These are phyloP conservation scores for Pomacea canaliculata DNA, from an alignment of 2,888 invertebrate species.

Conservation along the genomic window DNA sequence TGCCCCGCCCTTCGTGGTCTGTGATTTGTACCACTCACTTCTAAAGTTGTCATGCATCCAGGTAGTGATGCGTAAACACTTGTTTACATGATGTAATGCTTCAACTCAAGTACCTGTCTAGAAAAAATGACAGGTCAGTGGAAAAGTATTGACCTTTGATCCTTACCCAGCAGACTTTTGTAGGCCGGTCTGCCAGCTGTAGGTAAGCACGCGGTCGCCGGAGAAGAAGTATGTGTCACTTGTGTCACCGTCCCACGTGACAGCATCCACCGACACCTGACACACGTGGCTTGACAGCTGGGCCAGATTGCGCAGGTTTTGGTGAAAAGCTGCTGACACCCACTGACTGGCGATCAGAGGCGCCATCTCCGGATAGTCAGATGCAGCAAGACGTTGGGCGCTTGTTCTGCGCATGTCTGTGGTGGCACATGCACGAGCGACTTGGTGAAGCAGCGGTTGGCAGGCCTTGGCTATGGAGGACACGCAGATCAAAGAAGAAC, in stretches of 20 bases:
- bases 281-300: not conserved
- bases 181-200: conserved; percentile 6
- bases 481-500: conserved; percentile 15
- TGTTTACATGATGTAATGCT: too few relatives aligned
- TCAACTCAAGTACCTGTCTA: too few relatives aligned
- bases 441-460: conserved; percentile 17
- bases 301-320: conserved; percentile 29
- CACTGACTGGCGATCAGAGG: conserved; percentile 13
- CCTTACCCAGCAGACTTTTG: not conserved
- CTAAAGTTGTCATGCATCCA: too few relatives aligned
- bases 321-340: conserved; percentile 29
- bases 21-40: too few relatives aligned
- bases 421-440: conserved; percentile 19
- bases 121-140: too few relatives aligned
- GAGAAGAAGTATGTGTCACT: conserved; percentile 16
- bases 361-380: conserved; percentile 29
- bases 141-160: too few relatives aligned
- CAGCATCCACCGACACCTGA: conserved; percentile 23
- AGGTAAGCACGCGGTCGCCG: conserved; percentile 5
- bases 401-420: conserved; percentile 6
- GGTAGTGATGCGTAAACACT: too few relatives aligned
- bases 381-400: conserved; percentile 32
- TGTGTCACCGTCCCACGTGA: not conserved
- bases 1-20: too few relatives aligned
- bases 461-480: conserved; percentile 24